Percentiles rank a stretch among this genome's conserved stretches.
Conservation (phyloP, 2,113 vertebrate species). For the Sula dactylatra region DNA sequence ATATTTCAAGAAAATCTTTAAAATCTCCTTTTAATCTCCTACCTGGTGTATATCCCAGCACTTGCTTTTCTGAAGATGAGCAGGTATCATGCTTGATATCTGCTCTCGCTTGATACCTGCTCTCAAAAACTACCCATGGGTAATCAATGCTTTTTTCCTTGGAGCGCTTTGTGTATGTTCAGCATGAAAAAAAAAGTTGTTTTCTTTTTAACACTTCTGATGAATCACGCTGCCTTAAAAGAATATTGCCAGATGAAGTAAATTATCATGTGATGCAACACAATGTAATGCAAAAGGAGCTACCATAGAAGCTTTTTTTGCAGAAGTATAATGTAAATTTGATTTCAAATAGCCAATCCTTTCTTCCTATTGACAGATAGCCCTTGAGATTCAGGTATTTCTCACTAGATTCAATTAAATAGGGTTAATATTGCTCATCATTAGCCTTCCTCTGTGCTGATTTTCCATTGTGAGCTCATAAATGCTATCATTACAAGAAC, state of each 20-base stretch:
- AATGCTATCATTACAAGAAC: constrained; percentile 28
- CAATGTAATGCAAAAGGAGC: not conserved
- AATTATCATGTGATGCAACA: not conserved
- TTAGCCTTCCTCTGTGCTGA: not conserved
- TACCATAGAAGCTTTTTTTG: not conserved
- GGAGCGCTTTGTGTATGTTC: not conserved
- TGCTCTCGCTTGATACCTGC: not conserved
- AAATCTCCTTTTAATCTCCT: not conserved
- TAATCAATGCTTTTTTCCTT: not conserved
- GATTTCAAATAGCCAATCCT: not conserved
- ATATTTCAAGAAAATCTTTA: not conserved
- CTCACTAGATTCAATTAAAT: constrained; percentile 11
- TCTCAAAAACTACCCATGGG: not conserved
- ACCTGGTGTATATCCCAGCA: not conserved
- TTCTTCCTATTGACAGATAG: not conserved
- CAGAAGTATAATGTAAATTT: not conserved
- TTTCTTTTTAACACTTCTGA: not conserved
- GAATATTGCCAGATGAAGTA: not conserved
- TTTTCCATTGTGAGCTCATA: constrained; percentile 1
- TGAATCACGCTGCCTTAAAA: not conserved
- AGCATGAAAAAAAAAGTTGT: not conserved
- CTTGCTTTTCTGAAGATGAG: not conserved
- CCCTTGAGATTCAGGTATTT: not conserved
- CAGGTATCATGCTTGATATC: not conserved
- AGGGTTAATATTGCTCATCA: not conserved